Evolutionary conservation across 2,113 vertebrate genomes (phyloP).

Genomic region (Chaenogobius annularis): DNA sequence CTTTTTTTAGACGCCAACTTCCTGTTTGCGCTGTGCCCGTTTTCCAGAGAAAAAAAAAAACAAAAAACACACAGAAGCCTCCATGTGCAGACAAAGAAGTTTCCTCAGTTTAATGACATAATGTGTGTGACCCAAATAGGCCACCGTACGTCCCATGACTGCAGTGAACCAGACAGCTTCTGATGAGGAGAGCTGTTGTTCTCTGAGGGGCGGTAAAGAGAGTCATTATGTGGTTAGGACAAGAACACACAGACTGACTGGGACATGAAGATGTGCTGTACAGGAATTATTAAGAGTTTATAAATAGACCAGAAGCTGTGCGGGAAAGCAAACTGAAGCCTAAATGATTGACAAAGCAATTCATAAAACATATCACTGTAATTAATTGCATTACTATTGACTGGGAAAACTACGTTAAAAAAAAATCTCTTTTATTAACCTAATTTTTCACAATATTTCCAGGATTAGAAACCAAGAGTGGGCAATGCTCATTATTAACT

Average conservation of each 20-base stretch:
- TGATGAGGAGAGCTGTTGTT: constrained; percentile 20
- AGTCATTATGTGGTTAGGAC: background rate
- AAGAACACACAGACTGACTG: constrained; percentile 7
- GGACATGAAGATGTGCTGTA: background rate
- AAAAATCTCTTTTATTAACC: too few relatives aligned
- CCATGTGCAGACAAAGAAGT: constrained; percentile 61
- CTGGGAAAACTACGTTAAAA: too few relatives aligned
- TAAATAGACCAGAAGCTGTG: background rate
- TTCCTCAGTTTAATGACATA: constrained; percentile 76
- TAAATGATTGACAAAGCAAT: too few relatives aligned
- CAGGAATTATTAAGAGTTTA: background rate
- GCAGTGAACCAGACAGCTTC: constrained; percentile 30
- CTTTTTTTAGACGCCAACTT: constrained; percentile 76
- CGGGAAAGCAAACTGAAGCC: too few relatives aligned
- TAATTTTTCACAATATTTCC: too few relatives aligned
- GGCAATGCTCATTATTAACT: too few relatives aligned
- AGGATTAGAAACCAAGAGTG: too few relatives aligned
- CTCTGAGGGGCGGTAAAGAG: background rate
- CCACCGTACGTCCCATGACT: constrained; percentile 22
- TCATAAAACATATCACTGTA: too few relatives aligned
- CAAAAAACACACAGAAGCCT: constrained; percentile 35
- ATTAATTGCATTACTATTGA: too few relatives aligned
- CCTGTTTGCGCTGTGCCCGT: constrained; percentile 71
- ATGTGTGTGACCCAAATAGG: constrained; percentile 64
- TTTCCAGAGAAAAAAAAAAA: constrained; percentile 59